Evolutionary conservation across 2,888 invertebrate genomes (phyloP).

Genomic region (Latheticus oryzae): DNA sequence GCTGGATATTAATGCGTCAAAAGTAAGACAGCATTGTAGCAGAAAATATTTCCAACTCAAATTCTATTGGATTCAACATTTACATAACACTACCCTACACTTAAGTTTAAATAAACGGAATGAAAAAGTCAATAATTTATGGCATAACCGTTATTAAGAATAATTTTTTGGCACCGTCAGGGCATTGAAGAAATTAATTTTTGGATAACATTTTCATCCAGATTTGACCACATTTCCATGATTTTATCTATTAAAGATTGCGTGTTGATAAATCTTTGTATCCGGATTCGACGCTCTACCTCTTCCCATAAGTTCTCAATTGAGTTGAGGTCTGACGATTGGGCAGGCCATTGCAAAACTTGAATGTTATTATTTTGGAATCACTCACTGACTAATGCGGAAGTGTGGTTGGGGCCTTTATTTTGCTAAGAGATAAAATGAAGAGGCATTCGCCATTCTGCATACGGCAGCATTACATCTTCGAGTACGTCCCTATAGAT

Average conservation of each 20-base stretch:
- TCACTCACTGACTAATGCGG: slow-evolving; percentile 1
- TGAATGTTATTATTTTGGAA: slow-evolving; percentile 6
- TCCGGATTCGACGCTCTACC: slow-evolving; percentile 1
- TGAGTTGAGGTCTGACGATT: slow-evolving; percentile 14
- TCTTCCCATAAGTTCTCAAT: slow-evolving; percentile 17
- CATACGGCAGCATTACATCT: slow-evolving; percentile 14
- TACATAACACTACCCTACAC: too few species aligned
- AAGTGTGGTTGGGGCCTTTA: slow-evolving; percentile 18
- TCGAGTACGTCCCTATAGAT: background rate
- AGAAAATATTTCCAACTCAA: too few species aligned
- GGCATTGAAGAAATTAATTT: background rate
- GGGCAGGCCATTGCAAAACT: slow-evolving; percentile 9
- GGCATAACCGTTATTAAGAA: too few species aligned
- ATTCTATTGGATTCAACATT: too few species aligned
- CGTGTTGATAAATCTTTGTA: background rate
- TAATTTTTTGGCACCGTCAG: too few species aligned
- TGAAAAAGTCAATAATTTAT: too few species aligned
- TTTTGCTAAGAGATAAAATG: slow-evolving; percentile 18
- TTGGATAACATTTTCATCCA: background rate
- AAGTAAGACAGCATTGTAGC: too few species aligned
- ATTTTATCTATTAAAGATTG: background rate
- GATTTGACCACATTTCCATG: background rate
- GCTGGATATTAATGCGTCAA: too few species aligned
- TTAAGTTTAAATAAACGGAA: too few species aligned
- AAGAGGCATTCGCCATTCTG: slow-evolving; percentile 26